Evolutionary conservation across 2,113 vertebrate genomes (phyloP).

Genomic region (Atlantisia rogersi): DNA sequence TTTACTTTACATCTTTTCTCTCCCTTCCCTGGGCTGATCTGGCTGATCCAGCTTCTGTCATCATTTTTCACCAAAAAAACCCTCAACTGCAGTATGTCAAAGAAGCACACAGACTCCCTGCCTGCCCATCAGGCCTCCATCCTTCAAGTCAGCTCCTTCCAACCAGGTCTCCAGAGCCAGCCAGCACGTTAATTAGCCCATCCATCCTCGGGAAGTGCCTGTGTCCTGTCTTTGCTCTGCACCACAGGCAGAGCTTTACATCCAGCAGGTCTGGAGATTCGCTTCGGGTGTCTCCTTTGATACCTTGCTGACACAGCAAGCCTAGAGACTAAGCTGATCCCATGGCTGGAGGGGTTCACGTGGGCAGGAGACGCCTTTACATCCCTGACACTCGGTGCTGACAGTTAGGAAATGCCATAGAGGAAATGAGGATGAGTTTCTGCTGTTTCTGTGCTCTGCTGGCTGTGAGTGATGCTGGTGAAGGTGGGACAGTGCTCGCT

Average conservation of each 20-base stretch:
- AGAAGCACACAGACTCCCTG: neutral
- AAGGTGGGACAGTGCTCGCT: accelerated
- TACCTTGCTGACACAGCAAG: accelerated
- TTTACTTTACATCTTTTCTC: neutral
- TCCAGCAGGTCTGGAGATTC: neutral
- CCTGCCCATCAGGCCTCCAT: neutral
- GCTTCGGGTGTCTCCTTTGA: neutral
- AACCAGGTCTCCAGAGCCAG: neutral
- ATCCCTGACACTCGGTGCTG: neutral
- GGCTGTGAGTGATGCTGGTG: accelerated
- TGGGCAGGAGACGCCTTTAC: neutral
- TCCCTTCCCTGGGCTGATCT: neutral
- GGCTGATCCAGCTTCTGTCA: neutral
- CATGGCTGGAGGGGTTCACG: accelerated
- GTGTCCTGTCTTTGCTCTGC: neutral
- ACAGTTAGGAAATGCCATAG: neutral
- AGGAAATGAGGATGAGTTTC: neutral
- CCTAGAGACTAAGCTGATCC: neutral
- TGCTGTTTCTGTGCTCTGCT: neutral
- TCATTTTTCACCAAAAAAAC: neutral
- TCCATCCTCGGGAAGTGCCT: neutral
- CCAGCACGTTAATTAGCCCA: neutral
- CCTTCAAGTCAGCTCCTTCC: neutral
- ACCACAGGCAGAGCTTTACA: accelerated
- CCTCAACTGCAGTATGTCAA: neutral